Evolutionary conservation across 2,113 vertebrate species (phyloP).

Genomic region (Macheiramphus alcinus): DNA sequence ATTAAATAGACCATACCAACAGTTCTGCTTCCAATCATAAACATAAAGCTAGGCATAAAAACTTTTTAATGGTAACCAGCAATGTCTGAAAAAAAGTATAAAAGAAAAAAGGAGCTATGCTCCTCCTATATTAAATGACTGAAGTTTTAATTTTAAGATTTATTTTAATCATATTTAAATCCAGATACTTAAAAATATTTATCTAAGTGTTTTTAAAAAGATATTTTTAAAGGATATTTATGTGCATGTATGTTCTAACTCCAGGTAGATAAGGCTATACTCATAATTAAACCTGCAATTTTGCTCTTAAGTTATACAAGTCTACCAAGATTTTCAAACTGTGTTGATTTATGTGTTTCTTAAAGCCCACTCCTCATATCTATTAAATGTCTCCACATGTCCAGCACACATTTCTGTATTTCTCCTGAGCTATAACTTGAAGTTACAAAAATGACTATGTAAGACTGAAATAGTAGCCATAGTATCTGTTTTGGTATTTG

Average conservation of each 20-base stretch:
- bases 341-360: neutral
- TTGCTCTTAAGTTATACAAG: neutral
- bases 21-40: neutral
- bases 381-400: neutral
- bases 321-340: neutral
- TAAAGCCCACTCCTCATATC: neutral
- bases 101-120: neutral
- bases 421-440: neutral
- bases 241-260: neutral
- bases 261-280: neutral
- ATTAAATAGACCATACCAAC: neutral
- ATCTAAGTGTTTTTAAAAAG: neutral
- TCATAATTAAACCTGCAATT: neutral
- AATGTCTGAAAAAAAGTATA: neutral
- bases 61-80: neutral
- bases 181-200: neutral
- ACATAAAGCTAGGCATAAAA: neutral
- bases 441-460: neutral
- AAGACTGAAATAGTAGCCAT: neutral
- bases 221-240: neutral
- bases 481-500: neutral
- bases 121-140: neutral
- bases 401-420: neutral
- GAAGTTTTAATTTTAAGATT: neutral
- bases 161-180: neutral